Evolutionary conservation across 2,113 vertebrate genomes (phyloP), one percentile per base, ranked within the genome.

Genomic region (Hiodon alosoides): DNA sequence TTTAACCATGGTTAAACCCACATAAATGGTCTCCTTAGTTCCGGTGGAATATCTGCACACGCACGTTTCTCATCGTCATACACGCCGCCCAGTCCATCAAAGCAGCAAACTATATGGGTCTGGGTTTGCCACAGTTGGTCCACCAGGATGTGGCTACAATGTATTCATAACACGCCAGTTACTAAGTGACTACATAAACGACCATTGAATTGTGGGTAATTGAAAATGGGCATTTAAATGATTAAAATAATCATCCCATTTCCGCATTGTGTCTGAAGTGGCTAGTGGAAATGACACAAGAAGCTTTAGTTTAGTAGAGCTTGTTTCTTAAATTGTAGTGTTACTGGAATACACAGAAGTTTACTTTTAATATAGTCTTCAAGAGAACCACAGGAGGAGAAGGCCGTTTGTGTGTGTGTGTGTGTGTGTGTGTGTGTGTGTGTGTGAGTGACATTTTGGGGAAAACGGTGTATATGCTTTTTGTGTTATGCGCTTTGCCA

Each of bases 121-220:
- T 62, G 13, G 73, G 51, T 76, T 76, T 69, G 52, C 55, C 59
- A 46, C 71, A 47, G 50, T 72, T 5, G 48, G 48, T 50, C 53
- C 57, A 69, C 53, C n/a, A 61, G 71, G 71, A 78, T 78, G 76
- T 78, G 76, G 76, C 48, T 53, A 5, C 58, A 47, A 16, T 57
- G 64, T 73, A 46, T 73, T 73, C 52, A 68, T 66, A 86, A 88
- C 85, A 70, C 64, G 65, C 53, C 74, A 87, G 84, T 85, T 90
- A 83, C 81, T 79, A 58, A 75, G 81, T 16, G 76, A 84, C 79
- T 80, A 51, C 53, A 58, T 52, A 31, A 31, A 50, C 74, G 3
- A 73, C 57, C 82, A 70, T 52, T 58, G 53, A 7, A 71, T 76
- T 69, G 67, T 72, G 53, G 48, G 11, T 53, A 67, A 67, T 68